These are phyloP conservation scores for Nipponia nippon DNA, from an alignment of 2,113 vertebrate genomes.

Conservation along the genomic window DNA sequence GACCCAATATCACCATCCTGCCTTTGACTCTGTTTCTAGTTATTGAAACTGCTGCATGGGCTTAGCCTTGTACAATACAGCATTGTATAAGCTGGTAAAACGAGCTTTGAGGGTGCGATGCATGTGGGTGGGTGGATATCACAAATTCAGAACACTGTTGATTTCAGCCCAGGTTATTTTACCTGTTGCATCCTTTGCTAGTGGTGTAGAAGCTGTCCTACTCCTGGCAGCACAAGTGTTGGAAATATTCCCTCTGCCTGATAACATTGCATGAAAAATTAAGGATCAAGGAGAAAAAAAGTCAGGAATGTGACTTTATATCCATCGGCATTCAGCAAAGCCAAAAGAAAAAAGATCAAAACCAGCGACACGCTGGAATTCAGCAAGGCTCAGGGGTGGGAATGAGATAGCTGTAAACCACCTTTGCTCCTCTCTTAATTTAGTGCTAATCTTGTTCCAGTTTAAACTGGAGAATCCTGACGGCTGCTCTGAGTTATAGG, in stretches of 20 bases:
- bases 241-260: not conserved
- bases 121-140: fast-evolving
- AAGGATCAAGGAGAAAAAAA: not conserved
- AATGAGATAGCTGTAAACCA: not conserved
- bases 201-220: not conserved
- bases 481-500: conserved; percentile 17
- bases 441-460: not conserved
- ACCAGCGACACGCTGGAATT: not conserved
- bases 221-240: not conserved
- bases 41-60: not conserved
- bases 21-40: not conserved
- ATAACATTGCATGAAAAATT: not conserved
- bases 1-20: not conserved
- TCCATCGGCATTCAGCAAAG: not conserved
- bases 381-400: not conserved
- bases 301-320: not conserved
- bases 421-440: conserved; percentile 22
- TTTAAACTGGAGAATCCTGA: conserved; percentile 3
- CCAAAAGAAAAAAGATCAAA: not conserved
- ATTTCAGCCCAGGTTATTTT: not conserved
- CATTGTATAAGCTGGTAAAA: not conserved
- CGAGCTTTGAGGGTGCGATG: fast-evolving
- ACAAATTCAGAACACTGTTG: not conserved
- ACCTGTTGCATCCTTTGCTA: not conserved
- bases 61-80: not conserved